phyloP scores from a whole-genome alignment of 1,140 invertebrate species.

The Heliconius melpomene region DNA sequence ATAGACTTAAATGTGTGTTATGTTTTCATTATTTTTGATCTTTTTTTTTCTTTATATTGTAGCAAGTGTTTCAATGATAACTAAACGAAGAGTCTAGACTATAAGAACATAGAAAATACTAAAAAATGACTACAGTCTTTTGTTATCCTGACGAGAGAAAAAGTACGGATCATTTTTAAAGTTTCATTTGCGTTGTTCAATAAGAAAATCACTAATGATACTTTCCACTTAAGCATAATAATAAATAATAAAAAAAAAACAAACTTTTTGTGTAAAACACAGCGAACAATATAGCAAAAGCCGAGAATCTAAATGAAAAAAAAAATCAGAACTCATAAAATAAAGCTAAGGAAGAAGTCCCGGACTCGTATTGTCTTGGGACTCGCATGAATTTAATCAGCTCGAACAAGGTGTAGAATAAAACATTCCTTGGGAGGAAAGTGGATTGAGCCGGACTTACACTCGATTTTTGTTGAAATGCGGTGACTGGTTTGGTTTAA shows the following conservation, averaged over 20 bases:
- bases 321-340: slow-evolving; percentile 33
- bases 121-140: neutral
- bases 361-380: slow-evolving; percentile 32
- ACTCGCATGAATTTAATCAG: slow-evolving; percentile 53
- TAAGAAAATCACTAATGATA: slow-evolving; percentile 5
- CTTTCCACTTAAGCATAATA: neutral
- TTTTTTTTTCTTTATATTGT: neutral
- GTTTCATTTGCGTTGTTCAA: neutral
- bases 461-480: slow-evolving; percentile 43
- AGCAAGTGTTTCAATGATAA: neutral
- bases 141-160: neutral
- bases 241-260: neutral
- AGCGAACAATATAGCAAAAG: slow-evolving; percentile 17
- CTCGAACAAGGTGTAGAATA: slow-evolving; percentile 51
- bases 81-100: too few species aligned
- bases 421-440: slow-evolving; percentile 44
- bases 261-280: neutral
- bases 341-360: slow-evolving; percentile 34
- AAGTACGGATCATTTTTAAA: neutral
- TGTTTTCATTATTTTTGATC: neutral
- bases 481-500: slow-evolving; percentile 31
- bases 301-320: slow-evolving; percentile 28
- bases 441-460: slow-evolving; percentile 46
- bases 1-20: neutral
- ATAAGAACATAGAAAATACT: neutral